Evolutionary conservation across 92 coral and sea anemone genomes (phyloP).

Genomic region (Muricea muricata): DNA sequence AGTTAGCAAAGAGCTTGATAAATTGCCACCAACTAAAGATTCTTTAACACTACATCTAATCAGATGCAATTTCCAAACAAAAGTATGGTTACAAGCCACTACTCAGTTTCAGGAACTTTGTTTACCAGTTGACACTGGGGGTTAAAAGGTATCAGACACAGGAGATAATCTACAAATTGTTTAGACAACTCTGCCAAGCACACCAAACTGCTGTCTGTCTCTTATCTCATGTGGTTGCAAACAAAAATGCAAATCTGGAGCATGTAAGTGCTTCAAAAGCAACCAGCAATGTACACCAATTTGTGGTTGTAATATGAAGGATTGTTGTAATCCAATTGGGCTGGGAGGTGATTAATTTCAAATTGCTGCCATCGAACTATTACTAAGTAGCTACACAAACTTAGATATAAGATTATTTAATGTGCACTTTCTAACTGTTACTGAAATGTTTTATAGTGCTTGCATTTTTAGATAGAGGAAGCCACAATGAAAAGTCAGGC

Average conservation of each 20-base stretch:
- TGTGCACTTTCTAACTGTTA: too few relatives aligned
- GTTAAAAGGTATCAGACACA: not conserved
- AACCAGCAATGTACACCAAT: conserved; percentile 13
- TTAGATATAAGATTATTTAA: too few relatives aligned
- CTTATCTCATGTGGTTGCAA: conserved; percentile 10
- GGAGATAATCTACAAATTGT: not conserved
- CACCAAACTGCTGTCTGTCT: not conserved
- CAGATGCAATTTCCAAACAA: not conserved
- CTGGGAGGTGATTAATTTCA: not conserved
- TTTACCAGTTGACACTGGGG: not conserved
- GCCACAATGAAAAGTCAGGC: too few relatives aligned
- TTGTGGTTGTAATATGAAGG: conserved; percentile 5
- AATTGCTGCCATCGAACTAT: too few relatives aligned
- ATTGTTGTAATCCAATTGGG: conserved; percentile 8
- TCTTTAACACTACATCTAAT: not conserved
- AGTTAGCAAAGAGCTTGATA: conserved; percentile 31
- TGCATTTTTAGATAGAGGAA: too few relatives aligned
- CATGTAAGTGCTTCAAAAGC: conserved; percentile 31
- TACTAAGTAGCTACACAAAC: too few relatives aligned
- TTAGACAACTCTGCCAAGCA: conserved; percentile 5
- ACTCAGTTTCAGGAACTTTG: not conserved
- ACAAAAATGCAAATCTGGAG: conserved; percentile 2
- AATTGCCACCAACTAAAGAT: conserved; percentile 42
- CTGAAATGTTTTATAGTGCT: too few relatives aligned
- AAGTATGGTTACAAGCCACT: conserved; percentile 6